Evolutionary conservation across 2,888 invertebrate species (phyloP).

Genomic region (Mimumesa dahlbomi): DNA sequence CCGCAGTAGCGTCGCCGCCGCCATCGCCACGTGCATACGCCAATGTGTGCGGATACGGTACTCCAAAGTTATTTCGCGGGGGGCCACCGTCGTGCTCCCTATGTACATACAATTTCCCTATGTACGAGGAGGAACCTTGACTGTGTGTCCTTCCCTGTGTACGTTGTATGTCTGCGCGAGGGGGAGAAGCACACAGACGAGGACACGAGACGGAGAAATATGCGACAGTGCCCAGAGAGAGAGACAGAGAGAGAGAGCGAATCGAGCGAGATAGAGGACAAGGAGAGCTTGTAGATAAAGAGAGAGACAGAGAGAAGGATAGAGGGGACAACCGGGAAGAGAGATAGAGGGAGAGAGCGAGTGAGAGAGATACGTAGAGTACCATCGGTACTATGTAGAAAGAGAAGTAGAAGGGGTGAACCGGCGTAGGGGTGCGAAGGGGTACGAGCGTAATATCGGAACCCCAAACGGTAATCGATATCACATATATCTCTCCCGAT

Average conservation of each 20-base stretch:
- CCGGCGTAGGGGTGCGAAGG: constrained; percentile 50
- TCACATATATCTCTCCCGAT: constrained; percentile 69
- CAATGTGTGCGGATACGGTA: constrained; percentile 39
- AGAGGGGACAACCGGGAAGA: background rate
- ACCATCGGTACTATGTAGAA: constrained; percentile 30
- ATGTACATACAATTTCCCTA: constrained; percentile 57
- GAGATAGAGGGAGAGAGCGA: constrained; percentile 3
- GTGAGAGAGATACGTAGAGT: constrained; percentile 21
- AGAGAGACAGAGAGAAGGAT: background rate
- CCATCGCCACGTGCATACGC: constrained; percentile 47
- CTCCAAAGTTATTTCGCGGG: constrained; percentile 54
- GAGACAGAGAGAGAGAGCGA: constrained; percentile 3
- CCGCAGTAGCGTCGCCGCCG: constrained; percentile 30
- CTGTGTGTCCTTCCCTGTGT: constrained; percentile 10
- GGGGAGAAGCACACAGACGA: constrained; percentile 32
- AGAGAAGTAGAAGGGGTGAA: constrained; percentile 32
- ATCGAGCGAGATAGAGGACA: constrained; percentile 6
- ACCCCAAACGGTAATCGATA: constrained; percentile 77
- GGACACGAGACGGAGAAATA: constrained; percentile 50
- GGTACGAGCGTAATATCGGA: constrained; percentile 74
- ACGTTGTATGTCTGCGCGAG: constrained; percentile 32
- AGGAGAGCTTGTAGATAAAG: constrained; percentile 17
- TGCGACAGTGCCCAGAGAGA: constrained; percentile 40
- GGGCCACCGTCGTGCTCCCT: constrained; percentile 35
- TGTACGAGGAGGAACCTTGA: constrained; percentile 30